Percentiles rank a stretch among this genome's conserved stretches.
Conservation (phyloP, 2,797 vertebrate species). For the Hemibagrus guttatus region DNA sequence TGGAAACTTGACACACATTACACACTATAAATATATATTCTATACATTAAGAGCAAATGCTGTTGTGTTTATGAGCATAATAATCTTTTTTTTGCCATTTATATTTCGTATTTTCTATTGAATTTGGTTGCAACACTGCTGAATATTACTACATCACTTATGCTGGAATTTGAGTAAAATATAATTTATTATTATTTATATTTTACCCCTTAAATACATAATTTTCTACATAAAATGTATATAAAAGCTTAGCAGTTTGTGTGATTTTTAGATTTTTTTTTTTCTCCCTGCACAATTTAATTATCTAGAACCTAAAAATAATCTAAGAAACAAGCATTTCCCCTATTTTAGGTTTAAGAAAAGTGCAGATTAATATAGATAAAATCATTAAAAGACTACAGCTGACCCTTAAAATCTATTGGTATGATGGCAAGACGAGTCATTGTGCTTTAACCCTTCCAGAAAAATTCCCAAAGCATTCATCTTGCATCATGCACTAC, state of each 20-base stretch:
- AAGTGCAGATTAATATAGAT: background rate
- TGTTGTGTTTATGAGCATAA: no score
- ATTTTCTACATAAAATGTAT: background rate
- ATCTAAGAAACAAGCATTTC: background rate
- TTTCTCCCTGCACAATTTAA: background rate
- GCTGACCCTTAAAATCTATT: background rate
- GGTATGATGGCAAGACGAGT: background rate
- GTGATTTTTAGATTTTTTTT: background rate
- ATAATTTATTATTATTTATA: no score
- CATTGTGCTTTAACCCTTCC: background rate
- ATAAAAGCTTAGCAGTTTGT: background rate
- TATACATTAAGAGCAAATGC: no score
- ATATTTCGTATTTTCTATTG: no score
- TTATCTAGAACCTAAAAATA: background rate
- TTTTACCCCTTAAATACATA: no score
- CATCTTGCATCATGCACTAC: slow-evolving; percentile 40
- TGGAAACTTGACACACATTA: no score
- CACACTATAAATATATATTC: no score
- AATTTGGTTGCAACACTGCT: no score
- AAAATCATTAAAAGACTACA: background rate
- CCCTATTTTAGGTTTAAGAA: background rate
- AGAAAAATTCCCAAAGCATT: slow-evolving; percentile 10
- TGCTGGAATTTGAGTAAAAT: no score
- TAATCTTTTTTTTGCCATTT: no score
- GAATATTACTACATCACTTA: background rate